These are phyloP conservation scores for Pristiophorus japonicus DNA, from an alignment of 2,113 vertebrate species.

Conservation along the genomic window DNA sequence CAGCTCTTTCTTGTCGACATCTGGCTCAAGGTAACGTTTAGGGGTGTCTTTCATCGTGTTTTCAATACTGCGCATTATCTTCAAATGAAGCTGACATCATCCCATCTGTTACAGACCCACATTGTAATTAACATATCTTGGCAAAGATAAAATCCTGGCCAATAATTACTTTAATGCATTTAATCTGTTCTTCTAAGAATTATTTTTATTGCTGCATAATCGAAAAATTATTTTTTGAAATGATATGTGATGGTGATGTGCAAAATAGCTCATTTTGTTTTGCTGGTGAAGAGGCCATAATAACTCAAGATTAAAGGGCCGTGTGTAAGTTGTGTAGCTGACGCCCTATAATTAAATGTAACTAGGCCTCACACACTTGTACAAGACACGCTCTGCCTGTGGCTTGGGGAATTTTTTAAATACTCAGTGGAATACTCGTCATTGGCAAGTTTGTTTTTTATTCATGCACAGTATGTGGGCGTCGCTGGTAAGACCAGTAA, in stretches of 20 bases:
- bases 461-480: no score
- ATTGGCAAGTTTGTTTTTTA: no score
- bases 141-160: background rate
- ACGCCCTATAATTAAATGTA: background rate
- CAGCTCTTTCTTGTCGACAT: background rate
- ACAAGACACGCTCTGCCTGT: background rate
- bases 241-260: background rate
- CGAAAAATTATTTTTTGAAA: background rate
- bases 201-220: background rate
- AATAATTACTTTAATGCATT: background rate
- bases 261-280: background rate
- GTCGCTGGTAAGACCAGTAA: no score
- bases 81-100: background rate
- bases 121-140: background rate
- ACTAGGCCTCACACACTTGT: background rate
- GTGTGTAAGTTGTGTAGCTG: background rate
- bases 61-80: background rate
- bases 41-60: background rate
- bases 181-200: background rate
- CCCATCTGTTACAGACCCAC: background rate
- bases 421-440: background rate
- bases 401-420: background rate
- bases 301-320: background rate
- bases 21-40: background rate
- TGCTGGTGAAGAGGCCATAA: background rate